Percentiles rank a stretch among this genome's conserved stretches.
Conservation (phyloP, 2,113 vertebrate species). For the Psilopsiagon aurifrons region DNA sequence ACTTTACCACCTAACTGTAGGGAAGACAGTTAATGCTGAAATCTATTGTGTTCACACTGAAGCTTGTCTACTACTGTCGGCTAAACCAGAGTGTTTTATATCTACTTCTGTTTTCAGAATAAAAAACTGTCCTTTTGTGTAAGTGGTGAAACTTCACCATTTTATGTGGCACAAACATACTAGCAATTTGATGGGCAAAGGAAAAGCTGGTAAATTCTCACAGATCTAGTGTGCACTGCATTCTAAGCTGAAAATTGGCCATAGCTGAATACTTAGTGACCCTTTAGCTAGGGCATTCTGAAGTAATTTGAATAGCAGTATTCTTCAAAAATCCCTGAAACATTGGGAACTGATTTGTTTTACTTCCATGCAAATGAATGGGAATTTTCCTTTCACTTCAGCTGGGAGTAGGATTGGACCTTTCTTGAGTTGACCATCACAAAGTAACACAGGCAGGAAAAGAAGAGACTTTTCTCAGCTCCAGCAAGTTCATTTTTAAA, state of each 20-base stretch:
- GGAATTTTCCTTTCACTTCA: conserved; percentile 39
- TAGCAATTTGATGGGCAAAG: background rate
- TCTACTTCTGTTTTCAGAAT: background rate
- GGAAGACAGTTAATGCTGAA: background rate
- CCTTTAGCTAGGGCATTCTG: conserved; percentile 17
- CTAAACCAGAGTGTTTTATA: background rate
- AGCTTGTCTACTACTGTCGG: background rate
- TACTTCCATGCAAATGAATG: conserved; percentile 44
- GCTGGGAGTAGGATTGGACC: background rate
- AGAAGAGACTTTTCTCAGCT: background rate
- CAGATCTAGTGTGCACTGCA: background rate
- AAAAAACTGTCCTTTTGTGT: background rate
- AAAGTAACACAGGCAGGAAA: conserved; percentile 36
- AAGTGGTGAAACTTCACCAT: background rate
- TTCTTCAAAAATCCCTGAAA: conserved; percentile 53
- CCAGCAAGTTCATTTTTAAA: conserved; percentile 71
- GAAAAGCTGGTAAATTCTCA: background rate
- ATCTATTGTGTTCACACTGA: background rate
- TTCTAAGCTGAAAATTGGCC: conserved; percentile 25
- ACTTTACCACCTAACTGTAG: background rate
- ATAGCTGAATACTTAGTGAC: conserved; percentile 2
- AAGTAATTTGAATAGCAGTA: conserved; percentile 54
- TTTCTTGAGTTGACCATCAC: conserved; percentile 48
- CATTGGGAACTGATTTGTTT: conserved; percentile 29
- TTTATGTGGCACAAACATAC: background rate